Conservation (phyloP, 92 coral and sea anemone genomes). For the Virgularia gustaviana region DNA sequence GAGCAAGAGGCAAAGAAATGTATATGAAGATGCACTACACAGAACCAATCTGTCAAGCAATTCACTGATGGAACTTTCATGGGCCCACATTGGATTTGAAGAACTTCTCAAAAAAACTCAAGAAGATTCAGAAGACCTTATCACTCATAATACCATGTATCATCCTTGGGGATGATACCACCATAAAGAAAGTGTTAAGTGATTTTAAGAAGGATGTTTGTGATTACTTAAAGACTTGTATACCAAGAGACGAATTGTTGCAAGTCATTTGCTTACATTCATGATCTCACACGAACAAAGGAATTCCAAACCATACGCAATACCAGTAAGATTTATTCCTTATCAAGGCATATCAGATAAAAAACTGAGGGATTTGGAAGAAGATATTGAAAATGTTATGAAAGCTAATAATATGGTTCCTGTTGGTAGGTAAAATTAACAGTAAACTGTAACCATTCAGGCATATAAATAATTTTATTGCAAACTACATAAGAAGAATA, state of each 20-base stretch:
- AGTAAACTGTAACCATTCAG: no score
- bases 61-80: conserved; percentile 51
- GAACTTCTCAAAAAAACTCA: conserved; percentile 35
- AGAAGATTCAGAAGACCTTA: conserved; percentile 1
- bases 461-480: no score
- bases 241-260: conserved; percentile 21
- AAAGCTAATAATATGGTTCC: conserved; percentile 12
- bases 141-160: background rate
- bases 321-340: background rate
- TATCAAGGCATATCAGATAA: background rate
- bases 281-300: conserved; percentile 14
- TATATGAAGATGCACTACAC: conserved; percentile 18
- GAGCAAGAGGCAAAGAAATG: conserved; percentile 32
- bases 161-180: conserved; percentile 8
- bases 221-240: conserved; percentile 17
- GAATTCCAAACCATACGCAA: conserved; percentile 10
- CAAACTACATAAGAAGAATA: no score
- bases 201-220: conserved; percentile 27
- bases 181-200: background rate
- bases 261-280: conserved; percentile 22
- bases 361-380: background rate
- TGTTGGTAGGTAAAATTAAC: conserved; percentile 20
- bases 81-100: conserved; percentile 47
- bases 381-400: conserved; percentile 7
- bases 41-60: conserved; percentile 19